Conservation (phyloP, 2,888 invertebrate species). For the Anoplius nigerrimus region DNA sequence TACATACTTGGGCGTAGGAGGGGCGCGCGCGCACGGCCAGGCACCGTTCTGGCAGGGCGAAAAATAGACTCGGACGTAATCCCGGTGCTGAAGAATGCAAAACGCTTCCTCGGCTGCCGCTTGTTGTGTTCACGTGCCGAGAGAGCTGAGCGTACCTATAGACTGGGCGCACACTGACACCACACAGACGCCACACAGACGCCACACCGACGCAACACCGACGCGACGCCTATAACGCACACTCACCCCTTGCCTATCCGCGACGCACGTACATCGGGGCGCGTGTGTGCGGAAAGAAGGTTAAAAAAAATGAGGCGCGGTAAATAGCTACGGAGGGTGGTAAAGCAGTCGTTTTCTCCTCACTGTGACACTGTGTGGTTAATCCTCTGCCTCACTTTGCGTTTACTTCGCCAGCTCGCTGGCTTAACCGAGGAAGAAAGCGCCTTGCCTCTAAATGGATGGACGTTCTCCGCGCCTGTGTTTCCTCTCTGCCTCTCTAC, state of each 20-base stretch:
- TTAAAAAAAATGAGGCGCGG: conserved; percentile 28
- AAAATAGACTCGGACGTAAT: conserved; percentile 37
- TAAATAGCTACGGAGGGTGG: conserved; percentile 38
- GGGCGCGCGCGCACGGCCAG: conserved; percentile 5
- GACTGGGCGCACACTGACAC: too few species aligned
- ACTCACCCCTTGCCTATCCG: not conserved
- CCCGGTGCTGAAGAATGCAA: conserved; percentile 41
- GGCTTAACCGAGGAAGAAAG: too few species aligned
- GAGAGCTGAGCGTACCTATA: not conserved
- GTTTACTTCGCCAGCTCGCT: not conserved
- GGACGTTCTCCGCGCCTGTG: too few species aligned
- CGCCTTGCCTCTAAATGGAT: too few species aligned
- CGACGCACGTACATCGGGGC: not conserved
- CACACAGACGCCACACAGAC: too few species aligned
- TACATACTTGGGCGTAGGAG: conserved; percentile 14
- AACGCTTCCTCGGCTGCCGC: conserved; percentile 26
- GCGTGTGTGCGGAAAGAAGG: conserved; percentile 15
- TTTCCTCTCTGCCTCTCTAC: too few species aligned
- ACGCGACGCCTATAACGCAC: not conserved
- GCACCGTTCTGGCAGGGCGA: conserved; percentile 15
- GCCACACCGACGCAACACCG: too few species aligned
- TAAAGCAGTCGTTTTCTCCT: conserved; percentile 40
- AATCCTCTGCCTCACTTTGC: conserved; percentile 13
- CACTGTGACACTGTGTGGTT: conserved; percentile 35
- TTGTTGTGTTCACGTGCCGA: conserved; percentile 23